Evolutionary conservation across 2,797 vertebrate species (phyloP).

Genomic region (Pitangus sulphuratus): DNA sequence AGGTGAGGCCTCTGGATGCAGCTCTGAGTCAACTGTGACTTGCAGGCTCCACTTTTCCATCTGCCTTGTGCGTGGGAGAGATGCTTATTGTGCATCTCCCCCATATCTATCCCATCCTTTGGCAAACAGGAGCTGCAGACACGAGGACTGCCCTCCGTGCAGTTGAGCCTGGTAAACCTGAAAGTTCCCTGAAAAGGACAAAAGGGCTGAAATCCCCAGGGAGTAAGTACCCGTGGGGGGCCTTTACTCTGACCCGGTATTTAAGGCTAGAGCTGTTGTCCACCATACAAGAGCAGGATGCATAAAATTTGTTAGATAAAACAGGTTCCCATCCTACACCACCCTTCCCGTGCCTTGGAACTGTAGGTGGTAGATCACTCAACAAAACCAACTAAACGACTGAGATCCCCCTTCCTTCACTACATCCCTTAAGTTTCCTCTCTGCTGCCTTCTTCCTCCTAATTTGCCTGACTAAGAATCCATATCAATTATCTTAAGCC

Average conservation of each 20-base stretch:
- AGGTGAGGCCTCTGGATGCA: slow-evolving; percentile 9
- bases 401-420: background rate
- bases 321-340: background rate
- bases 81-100: slow-evolving; percentile 15
- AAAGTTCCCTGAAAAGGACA: background rate
- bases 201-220: background rate
- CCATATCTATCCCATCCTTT: slow-evolving; percentile 11
- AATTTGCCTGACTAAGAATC: background rate
- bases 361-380: background rate
- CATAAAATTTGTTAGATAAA: background rate
- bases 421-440: background rate
- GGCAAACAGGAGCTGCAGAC: slow-evolving; percentile 37
- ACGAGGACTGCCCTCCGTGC: background rate
- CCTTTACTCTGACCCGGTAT: background rate
- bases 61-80: background rate
- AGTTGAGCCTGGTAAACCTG: slow-evolving; percentile 69
- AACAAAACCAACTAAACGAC: background rate
- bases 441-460: background rate
- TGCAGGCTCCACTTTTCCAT: background rate
- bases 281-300: background rate
- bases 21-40: slow-evolving; percentile 21
- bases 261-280: background rate
- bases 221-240: background rate
- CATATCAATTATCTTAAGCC: slow-evolving; percentile 22
- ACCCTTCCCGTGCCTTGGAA: background rate